A percentile compares a stretch with the other conserved stretches of the same genome.
These are phyloP conservation scores for Merluccius polli DNA, from an alignment of 2,797 vertebrate genomes.

Conservation along the genomic window DNA sequence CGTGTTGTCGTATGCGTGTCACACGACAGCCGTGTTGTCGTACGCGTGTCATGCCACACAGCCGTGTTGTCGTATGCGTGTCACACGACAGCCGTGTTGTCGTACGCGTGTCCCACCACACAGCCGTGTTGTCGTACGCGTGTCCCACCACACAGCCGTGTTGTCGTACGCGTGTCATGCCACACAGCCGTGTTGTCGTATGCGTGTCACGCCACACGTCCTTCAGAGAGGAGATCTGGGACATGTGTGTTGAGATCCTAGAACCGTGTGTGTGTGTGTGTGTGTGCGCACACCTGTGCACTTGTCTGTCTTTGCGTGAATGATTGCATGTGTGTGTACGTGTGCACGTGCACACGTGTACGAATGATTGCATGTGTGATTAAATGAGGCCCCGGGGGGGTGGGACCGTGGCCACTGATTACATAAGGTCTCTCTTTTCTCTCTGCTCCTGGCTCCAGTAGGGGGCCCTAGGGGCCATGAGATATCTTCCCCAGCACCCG, in stretches of 20 bases:
- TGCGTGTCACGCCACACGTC: background rate
- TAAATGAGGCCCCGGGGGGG: background rate
- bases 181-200: background rate
- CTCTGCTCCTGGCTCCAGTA: background rate
- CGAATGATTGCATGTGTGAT: conserved; percentile 6
- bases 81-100: no score
- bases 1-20: background rate
- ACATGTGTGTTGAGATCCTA: background rate
- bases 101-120: no score
- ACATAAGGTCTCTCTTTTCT: background rate
- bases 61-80: background rate
- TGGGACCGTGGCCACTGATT: background rate
- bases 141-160: background rate
- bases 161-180: background rate
- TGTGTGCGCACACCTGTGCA: conserved; percentile 18
- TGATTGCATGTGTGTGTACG: conserved; percentile 29
- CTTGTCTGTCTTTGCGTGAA: background rate
- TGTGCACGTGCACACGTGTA: conserved; percentile 12
- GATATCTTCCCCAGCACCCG: background rate
- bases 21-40: background rate
- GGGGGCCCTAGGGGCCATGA: background rate
- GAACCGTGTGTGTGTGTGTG: background rate
- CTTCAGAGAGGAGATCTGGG: background rate
- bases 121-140: background rate
- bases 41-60: background rate